Conservation (phyloP, 2,113 vertebrate species). For the Electrona antarctica region DNA sequence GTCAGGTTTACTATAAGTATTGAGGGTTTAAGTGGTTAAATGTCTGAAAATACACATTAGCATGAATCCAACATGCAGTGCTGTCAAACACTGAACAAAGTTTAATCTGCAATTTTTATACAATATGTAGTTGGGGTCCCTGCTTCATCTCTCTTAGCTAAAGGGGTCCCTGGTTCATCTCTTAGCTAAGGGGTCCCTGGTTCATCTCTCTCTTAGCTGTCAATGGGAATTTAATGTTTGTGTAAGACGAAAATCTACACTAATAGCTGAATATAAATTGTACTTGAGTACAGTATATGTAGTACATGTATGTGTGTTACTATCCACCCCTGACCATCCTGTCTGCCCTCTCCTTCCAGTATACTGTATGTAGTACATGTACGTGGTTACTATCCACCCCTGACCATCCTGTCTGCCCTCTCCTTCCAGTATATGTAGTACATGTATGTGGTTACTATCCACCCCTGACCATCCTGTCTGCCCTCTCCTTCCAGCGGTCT, state of each 20-base stretch:
- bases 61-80: not conserved
- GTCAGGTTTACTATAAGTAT: too few relatives aligned
- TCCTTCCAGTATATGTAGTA: slow-evolving; percentile 77
- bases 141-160: slow-evolving; percentile 5
- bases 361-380: too few relatives aligned
- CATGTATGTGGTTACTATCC: not conserved
- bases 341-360: slow-evolving; percentile 67
- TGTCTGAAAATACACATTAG: not conserved
- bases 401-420: slow-evolving; percentile 3
- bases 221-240: too few relatives aligned
- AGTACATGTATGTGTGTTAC: too few relatives aligned
- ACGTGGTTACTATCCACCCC: too few relatives aligned
- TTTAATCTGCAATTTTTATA: not conserved
- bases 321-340: slow-evolving; percentile 1
- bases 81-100: not conserved
- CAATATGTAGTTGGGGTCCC: not conserved
- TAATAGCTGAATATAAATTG: too few relatives aligned
- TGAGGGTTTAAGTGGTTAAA: not conserved
- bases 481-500: slow-evolving; percentile 82
- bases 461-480: slow-evolving; percentile 2
- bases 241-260: too few relatives aligned
- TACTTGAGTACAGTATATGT: slow-evolving; percentile 61
- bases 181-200: too few relatives aligned
- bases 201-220: too few relatives aligned
- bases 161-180: too few relatives aligned